Base-by-base conservation (phyloP, 2,113 vertebrate species). In the Grammomys dolichurus region DNA sequence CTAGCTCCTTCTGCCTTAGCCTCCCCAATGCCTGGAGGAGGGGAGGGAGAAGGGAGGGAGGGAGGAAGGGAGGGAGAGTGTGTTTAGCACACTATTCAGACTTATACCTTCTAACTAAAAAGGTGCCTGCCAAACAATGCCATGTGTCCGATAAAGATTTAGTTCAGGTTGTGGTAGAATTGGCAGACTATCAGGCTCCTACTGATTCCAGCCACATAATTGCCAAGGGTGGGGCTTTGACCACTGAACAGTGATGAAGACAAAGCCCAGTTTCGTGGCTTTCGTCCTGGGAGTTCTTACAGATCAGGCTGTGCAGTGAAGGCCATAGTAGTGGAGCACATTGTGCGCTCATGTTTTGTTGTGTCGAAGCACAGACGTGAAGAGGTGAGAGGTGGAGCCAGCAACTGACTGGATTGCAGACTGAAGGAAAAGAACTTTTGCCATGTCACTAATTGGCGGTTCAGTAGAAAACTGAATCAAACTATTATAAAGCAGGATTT, bases 381-480 rank as follows among this genome's bases (percentile, higher is more conserved):
- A 46, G 12, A 36, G 69, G 60, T n/a, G 80, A 16, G 11, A 22
- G 36, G 10, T 14, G 1, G 69, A 75, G 48, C 14, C 31, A 56
- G 91, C 77, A 67, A 81, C 46, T 89, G 91, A 75, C 72, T 76
- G 13, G 70, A 36, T 9, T 77, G 28, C 40, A 86, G 78, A 26
- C 36, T 9, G 82, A 10, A 60, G 26, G 65, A 51, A 77, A 94
- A 67, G 56, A 36, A 48, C 73, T 51, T 54, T 20, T 73, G 43
- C 54, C 13, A 7, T 58, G 58, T 76, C 80, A 22, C 67, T 84
- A 16, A 48, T 54, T 81, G n/a, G 40, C 58, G 40, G 24, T 24
- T 10, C 14, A 77, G n/a, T 33, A 91, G 75, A 93, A 93, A 95
- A 69, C n/a, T 43, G 14, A 48, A 16, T 70, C 67, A 73, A 90